Percentiles rank a stretch among this genome's conserved stretches.
These are phyloP conservation scores for Drosophila nannoptera DNA, from an alignment of 1,140 invertebrate species.

Conservation along the genomic window DNA sequence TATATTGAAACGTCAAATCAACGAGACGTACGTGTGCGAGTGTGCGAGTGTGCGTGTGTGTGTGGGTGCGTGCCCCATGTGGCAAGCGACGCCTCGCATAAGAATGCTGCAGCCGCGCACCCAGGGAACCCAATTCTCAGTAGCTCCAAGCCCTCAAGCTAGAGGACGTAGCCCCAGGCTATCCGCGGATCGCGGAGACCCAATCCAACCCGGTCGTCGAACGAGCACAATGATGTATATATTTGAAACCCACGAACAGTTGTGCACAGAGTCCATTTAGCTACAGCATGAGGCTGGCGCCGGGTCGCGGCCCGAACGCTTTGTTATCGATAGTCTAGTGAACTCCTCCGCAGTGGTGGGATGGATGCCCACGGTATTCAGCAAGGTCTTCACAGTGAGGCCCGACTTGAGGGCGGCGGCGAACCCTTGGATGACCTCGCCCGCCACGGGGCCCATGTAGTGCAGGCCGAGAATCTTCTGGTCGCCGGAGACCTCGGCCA, in stretches of 20 bases:
- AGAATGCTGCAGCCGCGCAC: conserved; percentile 4
- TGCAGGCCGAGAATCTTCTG: conserved; percentile 96
- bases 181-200: no score
- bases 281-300: conserved; percentile 92
- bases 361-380: conserved; percentile 96
- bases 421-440: conserved; percentile 98
- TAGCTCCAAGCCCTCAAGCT: background rate
- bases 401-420: conserved; percentile 90
- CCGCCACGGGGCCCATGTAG: conserved; percentile 96
- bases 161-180: no score
- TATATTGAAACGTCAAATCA: conserved; percentile 68
- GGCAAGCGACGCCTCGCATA: conserved; percentile 2
- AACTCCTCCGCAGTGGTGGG: conserved; percentile 96
- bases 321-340: conserved; percentile 88
- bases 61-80: conserved; percentile 16
- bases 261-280: conserved; percentile 80
- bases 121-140: background rate
- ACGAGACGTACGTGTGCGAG: conserved; percentile 27
- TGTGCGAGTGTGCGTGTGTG: no score
- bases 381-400: conserved; percentile 92
- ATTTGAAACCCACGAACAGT: no score
- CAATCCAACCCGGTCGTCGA: no score
- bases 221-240: no score
- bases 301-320: conserved; percentile 89
- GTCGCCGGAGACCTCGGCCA: conserved; percentile 83